Base-by-base conservation (phyloP, 1,140 invertebrate species). In the Armadillidium nasatum region DNA sequence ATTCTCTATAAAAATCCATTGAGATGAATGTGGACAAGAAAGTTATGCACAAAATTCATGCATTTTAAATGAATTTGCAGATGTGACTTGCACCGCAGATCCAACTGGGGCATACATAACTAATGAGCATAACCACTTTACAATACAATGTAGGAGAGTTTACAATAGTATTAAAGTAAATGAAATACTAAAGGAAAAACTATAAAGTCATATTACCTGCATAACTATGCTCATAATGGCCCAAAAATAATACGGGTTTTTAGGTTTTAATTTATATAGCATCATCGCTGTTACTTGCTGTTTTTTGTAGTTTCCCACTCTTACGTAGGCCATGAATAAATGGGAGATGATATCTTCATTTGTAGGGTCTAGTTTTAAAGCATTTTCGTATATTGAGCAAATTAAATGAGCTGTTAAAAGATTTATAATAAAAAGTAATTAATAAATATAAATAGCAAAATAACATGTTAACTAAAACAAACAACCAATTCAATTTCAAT, bases 211-310 rank as follows among this genome's bases (percentile, higher is more conserved):
- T 60, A 15, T 81, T 82, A 93, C 93, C 88, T 97, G 95, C 88
- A 98, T 91, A 19, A 97, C 91, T 83, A 96, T 90, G 84, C 94
- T 97, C 92, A 97, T 97, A 15, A 98, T 91, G 75, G 93, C 92
- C 97, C 96, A 99, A 85, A 97, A 97, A 84, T 96, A 97, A 85
- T 98, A 99, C 0, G 95, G 95, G 85, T 95, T 97, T 85, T 97
- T 98, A 43, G 93, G 91, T 83, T 91, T 91, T 44, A 78, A 73
- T 86, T 95, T 97, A 83, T 96, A 97, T 6, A 99, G 87, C 22
- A 89, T 88, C 87, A 97, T 89, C 0, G 96, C 96, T 10, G 91
- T 91, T 77, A 91, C 88, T 82, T 98, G 94, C 83, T 98, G 96
- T 43, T 93, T 91, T 83, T 94, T 94, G 82, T 93, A 96, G 85